Conservation (phyloP, 92 coral and sea anemone genomes). For the Hydrozoanthus gracilis region DNA sequence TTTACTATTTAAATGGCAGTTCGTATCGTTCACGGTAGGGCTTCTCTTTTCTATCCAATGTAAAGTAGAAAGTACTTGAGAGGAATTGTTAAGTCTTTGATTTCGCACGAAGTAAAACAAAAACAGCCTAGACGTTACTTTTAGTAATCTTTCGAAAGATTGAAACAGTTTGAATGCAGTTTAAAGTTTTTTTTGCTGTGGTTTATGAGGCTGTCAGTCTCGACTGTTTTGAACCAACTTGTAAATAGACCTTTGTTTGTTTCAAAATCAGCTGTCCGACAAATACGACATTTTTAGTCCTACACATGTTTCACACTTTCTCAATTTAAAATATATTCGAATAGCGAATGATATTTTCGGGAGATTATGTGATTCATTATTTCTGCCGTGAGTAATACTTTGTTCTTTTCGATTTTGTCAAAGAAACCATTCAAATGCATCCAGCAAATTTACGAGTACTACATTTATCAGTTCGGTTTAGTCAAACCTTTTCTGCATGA, state of each 20-base stretch:
- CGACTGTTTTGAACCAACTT: background rate
- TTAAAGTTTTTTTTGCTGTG: background rate
- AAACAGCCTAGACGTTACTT: background rate
- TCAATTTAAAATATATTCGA: background rate
- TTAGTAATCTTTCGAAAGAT: background rate
- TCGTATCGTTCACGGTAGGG: background rate
- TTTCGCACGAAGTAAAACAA: background rate
- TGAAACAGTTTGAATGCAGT: constrained; percentile 1
- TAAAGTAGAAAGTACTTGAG: background rate
- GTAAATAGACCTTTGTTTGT: constrained; percentile 12
- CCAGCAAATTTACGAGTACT: background rate
- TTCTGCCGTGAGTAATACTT: background rate
- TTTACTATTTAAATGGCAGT: background rate
- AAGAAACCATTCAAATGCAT: constrained; percentile 37
- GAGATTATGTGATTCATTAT: background rate
- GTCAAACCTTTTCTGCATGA: no score
- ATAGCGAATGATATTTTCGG: background rate
- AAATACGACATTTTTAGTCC: background rate
- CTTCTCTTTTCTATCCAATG: background rate
- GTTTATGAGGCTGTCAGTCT: background rate
- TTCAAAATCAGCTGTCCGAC: background rate
- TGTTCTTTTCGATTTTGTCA: constrained; percentile 2
- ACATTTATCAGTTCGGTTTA: no score
- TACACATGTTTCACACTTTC: background rate
- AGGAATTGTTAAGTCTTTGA: background rate